Evolutionary conservation across 2,113 vertebrate species (phyloP), one percentile per base, ranked within the genome.

Genomic region (Thunnus thynnus): DNA sequence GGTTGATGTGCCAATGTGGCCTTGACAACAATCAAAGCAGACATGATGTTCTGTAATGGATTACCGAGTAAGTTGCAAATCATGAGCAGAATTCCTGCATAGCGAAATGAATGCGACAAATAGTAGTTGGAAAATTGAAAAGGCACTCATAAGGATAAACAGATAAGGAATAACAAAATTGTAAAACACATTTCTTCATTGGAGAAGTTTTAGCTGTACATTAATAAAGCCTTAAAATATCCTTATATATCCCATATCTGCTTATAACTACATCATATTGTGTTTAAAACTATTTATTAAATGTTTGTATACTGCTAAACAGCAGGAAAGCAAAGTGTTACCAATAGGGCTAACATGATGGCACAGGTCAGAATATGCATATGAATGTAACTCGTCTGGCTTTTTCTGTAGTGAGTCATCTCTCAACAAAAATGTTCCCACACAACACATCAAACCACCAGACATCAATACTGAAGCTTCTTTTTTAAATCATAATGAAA

Each of bases 331-430:
- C 7, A 41, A 7, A 41, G 36, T 41, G 36, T 41, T 41, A 41
- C 6, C 36, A 9, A 30, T 27, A 17, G 58, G 41, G 51, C 12
- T 10, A 3, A 60, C 30, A 27, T 22, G 6, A 13, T 62, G 41
- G 30, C 30, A 30, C 8, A 36, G 48, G 54, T 74, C 58, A 78
- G 51, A 16, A 41, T 67, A 13, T 80, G 70, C 54, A 65, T 20
- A 16, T 76, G 22, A 63, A 71, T 44, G 69, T 14, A 18, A 7
- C 56, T 67, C 50, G 48, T 75, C 25, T 67, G 65, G 76, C 48
- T 78, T 63, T 63, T 48, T 51, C 44, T 64, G 58, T 16, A 18
- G 51, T 86, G 73, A 84, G 48, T 86, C 84, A 84, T 55, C 60
- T 50, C 16, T 48, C 41, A 56, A 20, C 44, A 51, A 7, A 36